Base-by-base conservation (phyloP, 2,888 invertebrate species). In the Plagodis pulveraria region DNA sequence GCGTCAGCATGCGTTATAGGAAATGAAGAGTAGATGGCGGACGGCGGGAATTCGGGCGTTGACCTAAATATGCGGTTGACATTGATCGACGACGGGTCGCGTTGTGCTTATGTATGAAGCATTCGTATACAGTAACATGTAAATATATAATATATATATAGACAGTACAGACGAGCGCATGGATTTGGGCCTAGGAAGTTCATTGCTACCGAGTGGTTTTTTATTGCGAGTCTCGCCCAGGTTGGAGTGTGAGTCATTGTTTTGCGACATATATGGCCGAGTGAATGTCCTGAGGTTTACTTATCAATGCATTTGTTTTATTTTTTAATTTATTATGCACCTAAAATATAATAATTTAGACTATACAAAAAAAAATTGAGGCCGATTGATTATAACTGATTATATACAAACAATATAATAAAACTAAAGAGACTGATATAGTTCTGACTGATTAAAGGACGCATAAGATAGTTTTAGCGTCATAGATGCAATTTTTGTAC, bases 21-120 rank as follows among this genome's bases (percentile, higher is more conserved):
- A 84, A 87, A 86, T 83, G 83, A 85, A 81, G 82, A 83, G 83
- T 81, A 78, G 77, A 72, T 74, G 77, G 46, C 65, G 58, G 58
- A 80, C 81, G 79, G 85, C 80, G 83, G 88, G 88, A 89, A 87
- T 89, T 86, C 84, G 85, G 89, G 80, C 89, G 89, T 86, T 90
- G 90, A 91, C 91, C 91, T 78, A 91, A 87, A 91, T 91, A 90
- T 89, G 87, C 85, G 86, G 88, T 84, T 91, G 91, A 91, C 91
- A 91, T 91, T 91, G 91, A 91, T 91, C 91, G 89, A 90, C 87
- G 89, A 87, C 81, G 82, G 82, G 78, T 79, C 85, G 81, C 84
- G 80, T 85, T 86, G 86, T 84, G 83, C 81, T 78, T 79, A 77
- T 81, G 22, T 22, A 87, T 82, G 83, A 83, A 84, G 82, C 84